phyloP scores from a whole-genome alignment of 2,113 vertebrate species.

The Phrynocephalus versicolor region DNA sequence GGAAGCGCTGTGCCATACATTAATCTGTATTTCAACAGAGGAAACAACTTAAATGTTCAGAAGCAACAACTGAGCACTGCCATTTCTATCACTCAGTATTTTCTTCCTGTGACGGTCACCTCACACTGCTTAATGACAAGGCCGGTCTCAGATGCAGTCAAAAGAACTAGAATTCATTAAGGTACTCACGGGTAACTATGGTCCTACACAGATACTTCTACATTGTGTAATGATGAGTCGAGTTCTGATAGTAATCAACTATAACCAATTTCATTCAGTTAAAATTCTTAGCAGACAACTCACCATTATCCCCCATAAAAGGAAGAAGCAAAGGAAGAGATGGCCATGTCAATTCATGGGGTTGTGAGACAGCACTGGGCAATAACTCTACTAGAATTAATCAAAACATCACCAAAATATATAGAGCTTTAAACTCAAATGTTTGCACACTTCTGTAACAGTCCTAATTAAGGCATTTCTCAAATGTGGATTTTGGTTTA shows the following conservation, averaged over 20 bases:
- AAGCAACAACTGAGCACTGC: too few relatives aligned
- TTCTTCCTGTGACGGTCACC: too few relatives aligned
- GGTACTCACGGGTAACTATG: background rate
- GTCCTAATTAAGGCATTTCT: background rate
- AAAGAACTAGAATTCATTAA: background rate
- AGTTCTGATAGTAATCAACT: background rate
- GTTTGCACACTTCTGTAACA: background rate
- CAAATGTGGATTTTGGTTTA: background rate
- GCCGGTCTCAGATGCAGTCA: background rate
- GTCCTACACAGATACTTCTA: background rate
- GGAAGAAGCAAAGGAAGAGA: background rate
- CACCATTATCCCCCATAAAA: rapidly evolving
- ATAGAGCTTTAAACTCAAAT: background rate
- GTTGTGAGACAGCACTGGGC: background rate
- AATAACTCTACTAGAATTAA: background rate
- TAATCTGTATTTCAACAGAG: too few relatives aligned
- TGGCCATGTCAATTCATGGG: background rate
- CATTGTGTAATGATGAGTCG: background rate
- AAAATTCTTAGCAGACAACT: background rate
- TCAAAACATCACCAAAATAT: background rate
- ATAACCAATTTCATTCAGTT: background rate
- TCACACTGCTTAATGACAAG: background rate
- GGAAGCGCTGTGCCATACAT: too few relatives aligned
- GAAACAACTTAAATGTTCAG: too few relatives aligned
- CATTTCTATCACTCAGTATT: too few relatives aligned